phyloP scores from a whole-genome alignment of 1,140 invertebrate species.

The Trichonephila clavata region DNA sequence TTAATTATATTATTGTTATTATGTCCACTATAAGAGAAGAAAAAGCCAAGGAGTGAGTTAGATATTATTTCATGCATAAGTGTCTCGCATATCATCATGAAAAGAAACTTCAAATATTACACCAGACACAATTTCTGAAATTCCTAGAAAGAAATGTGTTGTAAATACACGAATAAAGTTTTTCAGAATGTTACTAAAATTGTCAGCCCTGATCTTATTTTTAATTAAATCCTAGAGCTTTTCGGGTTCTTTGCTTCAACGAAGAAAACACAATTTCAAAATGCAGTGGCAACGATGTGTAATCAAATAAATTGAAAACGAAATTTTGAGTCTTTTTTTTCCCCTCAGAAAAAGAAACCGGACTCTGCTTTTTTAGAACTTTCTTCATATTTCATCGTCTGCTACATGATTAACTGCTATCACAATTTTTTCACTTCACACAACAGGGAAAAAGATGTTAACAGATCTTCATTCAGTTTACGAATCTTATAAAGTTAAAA shows the following conservation, averaged over 20 bases:
- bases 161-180: not conserved
- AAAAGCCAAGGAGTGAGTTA: too few relatives aligned
- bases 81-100: too few relatives aligned
- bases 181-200: not conserved
- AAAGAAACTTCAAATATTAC: too few relatives aligned
- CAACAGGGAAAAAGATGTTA: not conserved
- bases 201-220: not conserved
- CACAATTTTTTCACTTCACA: not conserved
- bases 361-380: not conserved
- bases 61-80: too few relatives aligned
- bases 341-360: not conserved
- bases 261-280: not conserved
- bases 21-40: too few relatives aligned
- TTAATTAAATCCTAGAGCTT: slow-evolving; percentile 11
- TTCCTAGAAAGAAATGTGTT: not conserved
- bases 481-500: not conserved
- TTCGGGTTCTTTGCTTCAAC: not conserved
- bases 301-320: slow-evolving; percentile 35
- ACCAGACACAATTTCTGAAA: too few relatives aligned
- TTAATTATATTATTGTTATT: too few relatives aligned
- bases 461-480: not conserved
- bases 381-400: not conserved
- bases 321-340: not conserved
- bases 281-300: not conserved
- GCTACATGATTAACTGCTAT: slow-evolving; percentile 14